Conservation (phyloP, 2,113 vertebrate genomes). For the Nothobranchius kuhntae region DNA sequence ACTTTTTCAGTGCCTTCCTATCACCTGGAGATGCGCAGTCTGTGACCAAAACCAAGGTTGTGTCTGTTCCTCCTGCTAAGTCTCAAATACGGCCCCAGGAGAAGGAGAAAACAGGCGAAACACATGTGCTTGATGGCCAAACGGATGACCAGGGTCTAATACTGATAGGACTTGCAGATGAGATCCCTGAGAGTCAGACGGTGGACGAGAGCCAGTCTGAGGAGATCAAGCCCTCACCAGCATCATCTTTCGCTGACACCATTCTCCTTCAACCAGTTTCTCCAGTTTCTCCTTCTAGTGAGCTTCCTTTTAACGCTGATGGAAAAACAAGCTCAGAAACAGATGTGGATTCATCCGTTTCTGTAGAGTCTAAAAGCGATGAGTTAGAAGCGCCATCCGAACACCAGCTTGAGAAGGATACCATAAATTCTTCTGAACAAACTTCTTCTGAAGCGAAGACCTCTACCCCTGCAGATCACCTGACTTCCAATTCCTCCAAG, state of each 20-base stretch:
- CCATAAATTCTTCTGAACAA: constrained; percentile 35
- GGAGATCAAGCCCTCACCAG: constrained; percentile 36
- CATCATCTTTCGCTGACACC: constrained; percentile 28
- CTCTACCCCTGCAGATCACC: constrained; percentile 62
- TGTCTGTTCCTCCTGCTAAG: constrained; percentile 92
- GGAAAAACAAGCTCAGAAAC: constrained; percentile 19
- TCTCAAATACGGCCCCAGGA: constrained; percentile 83
- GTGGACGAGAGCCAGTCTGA: constrained; percentile 33
- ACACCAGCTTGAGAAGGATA: constrained; percentile 19
- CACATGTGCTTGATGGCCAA: constrained; percentile 14
- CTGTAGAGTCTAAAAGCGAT: constrained; percentile 41
- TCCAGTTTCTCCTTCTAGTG: constrained; percentile 29
- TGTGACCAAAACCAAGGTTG: constrained; percentile 82
- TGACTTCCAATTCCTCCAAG: constrained; percentile 75
- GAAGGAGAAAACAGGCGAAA: constrained; percentile 73
- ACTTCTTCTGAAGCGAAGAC: constrained; percentile 29
- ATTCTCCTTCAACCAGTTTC: constrained; percentile 55
- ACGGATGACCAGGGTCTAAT: constrained; percentile 42
- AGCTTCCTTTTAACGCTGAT: constrained; percentile 35
- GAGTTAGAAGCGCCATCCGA: constrained; percentile 25
- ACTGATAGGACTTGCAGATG: constrained; percentile 31
- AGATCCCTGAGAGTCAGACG: constrained; percentile 43
- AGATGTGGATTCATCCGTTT: constrained; percentile 15
- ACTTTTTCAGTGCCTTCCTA: constrained; percentile 97
- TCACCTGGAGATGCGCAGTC: constrained; percentile 80